phyloP scores from a whole-genome alignment of 2,113 vertebrate species.

The Xiphias gladius region DNA sequence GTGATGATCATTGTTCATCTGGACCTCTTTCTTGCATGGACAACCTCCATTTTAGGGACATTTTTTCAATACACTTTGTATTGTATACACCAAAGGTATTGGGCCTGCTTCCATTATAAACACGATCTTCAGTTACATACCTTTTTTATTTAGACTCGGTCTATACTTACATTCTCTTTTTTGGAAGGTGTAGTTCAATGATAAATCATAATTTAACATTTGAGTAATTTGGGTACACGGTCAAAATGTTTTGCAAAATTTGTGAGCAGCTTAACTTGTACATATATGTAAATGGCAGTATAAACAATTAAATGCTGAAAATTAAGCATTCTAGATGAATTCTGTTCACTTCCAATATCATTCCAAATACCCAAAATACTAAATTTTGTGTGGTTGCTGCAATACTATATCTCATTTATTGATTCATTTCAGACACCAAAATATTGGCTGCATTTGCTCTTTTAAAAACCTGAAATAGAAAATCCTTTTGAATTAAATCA shows the following conservation, averaged over 20 bases:
- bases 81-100: too few species aligned
- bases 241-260: too few species aligned
- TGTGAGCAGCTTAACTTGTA: background rate
- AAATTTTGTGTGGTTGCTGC: background rate
- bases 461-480: conserved; percentile 39
- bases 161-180: background rate
- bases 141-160: background rate
- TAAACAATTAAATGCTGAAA: background rate
- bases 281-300: background rate
- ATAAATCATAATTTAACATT: background rate
- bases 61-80: background rate
- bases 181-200: background rate
- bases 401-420: conserved; percentile 38
- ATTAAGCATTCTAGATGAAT: background rate
- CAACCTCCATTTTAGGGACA: too few species aligned
- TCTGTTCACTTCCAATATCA: background rate
- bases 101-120: background rate
- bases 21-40: too few species aligned
- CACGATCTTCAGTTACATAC: background rate
- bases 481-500: conserved; percentile 41
- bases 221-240: background rate
- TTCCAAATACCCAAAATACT: background rate
- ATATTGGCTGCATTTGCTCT: conserved; percentile 14
- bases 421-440: conserved; percentile 47
- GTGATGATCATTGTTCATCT: too few species aligned